phyloP scores from a whole-genome alignment of 2,888 invertebrate species.

The Eueremaeus valkanovi region DNA sequence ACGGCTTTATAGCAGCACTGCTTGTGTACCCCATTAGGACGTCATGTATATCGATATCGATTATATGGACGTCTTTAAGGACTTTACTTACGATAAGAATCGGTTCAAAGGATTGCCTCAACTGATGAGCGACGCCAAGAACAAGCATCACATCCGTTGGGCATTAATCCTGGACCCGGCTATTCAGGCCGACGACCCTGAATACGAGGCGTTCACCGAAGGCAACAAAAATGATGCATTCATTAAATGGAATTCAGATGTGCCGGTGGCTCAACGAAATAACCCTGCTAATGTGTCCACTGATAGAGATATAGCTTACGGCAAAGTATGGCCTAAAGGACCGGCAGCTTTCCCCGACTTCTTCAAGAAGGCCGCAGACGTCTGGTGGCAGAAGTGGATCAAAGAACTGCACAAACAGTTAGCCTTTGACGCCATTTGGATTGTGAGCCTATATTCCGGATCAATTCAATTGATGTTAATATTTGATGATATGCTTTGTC shows the following conservation, averaged over 20 bases:
- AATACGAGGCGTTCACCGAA: conserved; percentile 67
- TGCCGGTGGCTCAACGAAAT: conserved; percentile 58
- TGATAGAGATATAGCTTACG: conserved; percentile 60
- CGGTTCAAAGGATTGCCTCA: conserved; percentile 63
- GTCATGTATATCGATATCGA: conserved; percentile 78
- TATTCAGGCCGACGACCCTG: conserved; percentile 57
- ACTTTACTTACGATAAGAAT: conserved; percentile 68
- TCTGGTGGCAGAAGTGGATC: conserved; percentile 44
- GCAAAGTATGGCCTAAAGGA: conserved; percentile 60
- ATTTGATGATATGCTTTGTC: neutral
- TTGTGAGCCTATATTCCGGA: conserved; percentile 47
- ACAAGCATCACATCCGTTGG: conserved; percentile 68
- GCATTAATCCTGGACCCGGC: conserved; percentile 61
- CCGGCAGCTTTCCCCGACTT: conserved; percentile 48
- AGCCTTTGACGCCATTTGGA: conserved; percentile 51
- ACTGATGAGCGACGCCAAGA: conserved; percentile 61
- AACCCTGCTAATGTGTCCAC: neutral
- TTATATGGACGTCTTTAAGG: conserved; percentile 73
- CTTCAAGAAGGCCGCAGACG: conserved; percentile 40
- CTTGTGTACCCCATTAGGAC: conserved; percentile 50
- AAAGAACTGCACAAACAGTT: conserved; percentile 43
- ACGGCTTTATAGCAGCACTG: conserved; percentile 49
- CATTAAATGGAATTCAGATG: conserved; percentile 63
- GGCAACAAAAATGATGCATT: conserved; percentile 69
- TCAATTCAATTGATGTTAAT: neutral